Percentiles rank a stretch among this genome's conserved stretches.
Evolutionary conservation across 1,140 invertebrate genomes (phyloP).

Genomic region (Fopius arisanus): DNA sequence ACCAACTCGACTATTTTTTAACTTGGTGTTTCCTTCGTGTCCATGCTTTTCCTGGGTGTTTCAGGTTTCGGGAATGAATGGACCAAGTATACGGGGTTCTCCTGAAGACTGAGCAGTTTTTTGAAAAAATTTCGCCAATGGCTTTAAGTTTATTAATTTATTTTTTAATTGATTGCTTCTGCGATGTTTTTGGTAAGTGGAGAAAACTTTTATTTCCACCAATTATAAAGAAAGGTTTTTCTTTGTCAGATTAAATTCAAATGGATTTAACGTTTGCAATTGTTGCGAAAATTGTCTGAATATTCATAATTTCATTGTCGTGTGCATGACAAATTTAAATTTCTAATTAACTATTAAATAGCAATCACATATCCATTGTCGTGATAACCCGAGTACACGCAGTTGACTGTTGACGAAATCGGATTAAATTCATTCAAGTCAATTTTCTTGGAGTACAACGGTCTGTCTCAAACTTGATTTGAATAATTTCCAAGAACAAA

Average conservation of each 20-base stretch:
- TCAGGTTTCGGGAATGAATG: not conserved
- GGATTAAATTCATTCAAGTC: constrained; percentile 34
- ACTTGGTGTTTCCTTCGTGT: not conserved
- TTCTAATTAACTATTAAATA: constrained; percentile 29
- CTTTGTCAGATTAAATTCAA: no score
- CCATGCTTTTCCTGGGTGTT: not conserved
- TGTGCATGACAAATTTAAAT: constrained; percentile 1
- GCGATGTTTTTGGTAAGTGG: no score
- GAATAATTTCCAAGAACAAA: constrained; percentile 41
- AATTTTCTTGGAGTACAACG: constrained; percentile 30
- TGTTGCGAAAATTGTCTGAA: not conserved
- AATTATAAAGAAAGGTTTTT: no score
- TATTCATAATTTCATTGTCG: not conserved
- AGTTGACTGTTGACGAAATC: constrained; percentile 32
- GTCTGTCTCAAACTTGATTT: constrained; percentile 38
- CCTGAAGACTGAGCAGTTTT: no score
- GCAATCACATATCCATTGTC: constrained; percentile 35
- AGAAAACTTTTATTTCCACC: no score
- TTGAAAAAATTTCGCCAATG: not conserved
- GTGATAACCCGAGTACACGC: constrained; percentile 25
- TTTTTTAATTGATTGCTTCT: no score
- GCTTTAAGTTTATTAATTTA: no score
- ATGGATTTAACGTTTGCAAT: no score
- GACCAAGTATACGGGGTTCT: not conserved
- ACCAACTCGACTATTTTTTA: constrained; percentile 15